A percentile compares a stretch with the other conserved stretches of the same genome.
Conservation (phyloP, 1,140 invertebrate species). For the Dendrolimus kikuchii region DNA sequence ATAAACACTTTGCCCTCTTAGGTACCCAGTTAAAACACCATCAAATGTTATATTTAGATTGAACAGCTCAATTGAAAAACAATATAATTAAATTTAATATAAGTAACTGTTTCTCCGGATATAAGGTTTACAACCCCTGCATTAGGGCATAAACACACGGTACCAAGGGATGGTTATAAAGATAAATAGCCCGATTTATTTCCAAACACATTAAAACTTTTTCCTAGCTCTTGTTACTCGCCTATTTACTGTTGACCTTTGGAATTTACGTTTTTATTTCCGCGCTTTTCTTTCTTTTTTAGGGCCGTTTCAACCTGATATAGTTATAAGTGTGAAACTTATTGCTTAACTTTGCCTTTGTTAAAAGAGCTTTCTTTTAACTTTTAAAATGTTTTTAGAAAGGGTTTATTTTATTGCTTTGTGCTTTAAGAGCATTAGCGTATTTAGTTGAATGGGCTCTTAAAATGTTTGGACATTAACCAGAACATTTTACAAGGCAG, state of each 20-base stretch:
- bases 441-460: no score
- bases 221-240: constrained; percentile 22
- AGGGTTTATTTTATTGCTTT: no score
- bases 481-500: no score
- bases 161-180: constrained; percentile 40
- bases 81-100: background rate
- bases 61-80: no score
- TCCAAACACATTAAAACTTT: constrained; percentile 54
- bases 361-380: no score
- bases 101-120: background rate
- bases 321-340: background rate
- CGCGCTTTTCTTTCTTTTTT: constrained; percentile 3
- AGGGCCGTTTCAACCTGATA: background rate
- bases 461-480: no score
- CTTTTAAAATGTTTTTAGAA: no score
- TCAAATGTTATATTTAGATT: no score
- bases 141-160: constrained; percentile 7
- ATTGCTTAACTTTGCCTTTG: background rate
- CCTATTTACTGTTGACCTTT: constrained; percentile 31
- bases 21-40: no score
- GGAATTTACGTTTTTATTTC: constrained; percentile 16
- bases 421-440: no score
- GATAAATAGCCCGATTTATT: constrained; percentile 60
- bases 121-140: background rate
- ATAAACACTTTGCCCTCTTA: no score